Base-by-base conservation (phyloP, 2,888 invertebrate species). In the Eulithis testata region DNA sequence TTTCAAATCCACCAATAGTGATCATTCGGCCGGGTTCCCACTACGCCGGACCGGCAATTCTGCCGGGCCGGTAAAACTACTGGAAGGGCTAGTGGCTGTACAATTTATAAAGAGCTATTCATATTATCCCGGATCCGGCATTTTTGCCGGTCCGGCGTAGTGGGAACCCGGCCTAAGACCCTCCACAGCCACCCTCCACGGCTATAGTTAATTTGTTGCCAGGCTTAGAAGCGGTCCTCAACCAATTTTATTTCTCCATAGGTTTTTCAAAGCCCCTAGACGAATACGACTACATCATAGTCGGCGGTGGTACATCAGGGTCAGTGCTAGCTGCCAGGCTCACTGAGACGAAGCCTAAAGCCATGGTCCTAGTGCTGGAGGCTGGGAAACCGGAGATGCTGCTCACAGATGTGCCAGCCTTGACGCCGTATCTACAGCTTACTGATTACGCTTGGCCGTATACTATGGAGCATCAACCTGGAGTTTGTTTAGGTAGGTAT, bases 281-380 rank as follows among this genome's bases (percentile, higher is more conserved):
- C 4, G 93, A 92, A 81, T 96, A 95, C 80, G 96, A 96, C 77
- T 96, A 96, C 74, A 89, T 96, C 4, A 89, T 96, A 27, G 91
- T 96, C 0, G 96, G 96, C 0, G 95, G 95, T 0, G 96, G 96
- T 0, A 94, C 96, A 0, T 95, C 95, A 0, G 97, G 97, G 0
- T 94, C 96, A 0, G 95, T 95, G 0, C 76, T 97, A 9, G 96
- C 96, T 0, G 94, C 96, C 73, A 93, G 97, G 1, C 88, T 97
- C 0, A 94, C 95, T 0, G 96, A 96, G 84, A 94, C 87, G 50
- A 91, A 91, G 66, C 92, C 90, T 0, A 80, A 74, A 58, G 83
- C 94, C 43, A 94, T 89, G 55, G 94, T 96, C 0, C 87, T 96
- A 5, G 85, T 96, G 0, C 77, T 96, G 9, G 96, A 96, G 81